Percentiles rank a stretch among this genome's conserved stretches.
Conservation (phyloP, 2,888 invertebrate species). For the Drosophila ochracea region DNA sequence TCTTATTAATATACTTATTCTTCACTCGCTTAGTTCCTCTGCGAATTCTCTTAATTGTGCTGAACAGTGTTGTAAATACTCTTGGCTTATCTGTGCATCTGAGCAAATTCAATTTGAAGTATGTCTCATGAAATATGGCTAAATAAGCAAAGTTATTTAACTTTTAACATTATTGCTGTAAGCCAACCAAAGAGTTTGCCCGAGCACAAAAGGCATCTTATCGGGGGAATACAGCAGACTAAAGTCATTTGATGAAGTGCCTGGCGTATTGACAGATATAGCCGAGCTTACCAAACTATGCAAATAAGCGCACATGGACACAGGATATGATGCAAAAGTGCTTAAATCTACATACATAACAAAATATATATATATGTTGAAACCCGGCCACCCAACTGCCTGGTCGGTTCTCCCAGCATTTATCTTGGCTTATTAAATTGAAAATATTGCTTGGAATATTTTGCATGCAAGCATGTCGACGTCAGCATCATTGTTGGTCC, state of each 20-base stretch:
- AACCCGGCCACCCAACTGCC: conserved; percentile 4
- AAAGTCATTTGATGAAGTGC: conserved; percentile 76
- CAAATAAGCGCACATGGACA: conserved; percentile 67
- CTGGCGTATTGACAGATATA: conserved; percentile 70
- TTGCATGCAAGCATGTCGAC: conserved; percentile 48
- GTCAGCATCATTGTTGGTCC: conserved; percentile 64
- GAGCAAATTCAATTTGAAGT: conserved; percentile 39
- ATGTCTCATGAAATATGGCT: conserved; percentile 35
- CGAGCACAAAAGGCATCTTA: conserved; percentile 59
- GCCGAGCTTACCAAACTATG: conserved; percentile 63
- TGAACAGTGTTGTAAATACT: conserved; percentile 12
- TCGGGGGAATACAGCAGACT: conserved; percentile 52
- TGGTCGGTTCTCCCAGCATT: conserved; percentile 60
- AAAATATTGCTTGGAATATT: conserved; percentile 75
- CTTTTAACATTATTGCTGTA: conserved; percentile 64
- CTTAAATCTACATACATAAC: conserved; percentile 46
- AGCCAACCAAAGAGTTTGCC: conserved; percentile 52
- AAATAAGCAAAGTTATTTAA: conserved; percentile 77
- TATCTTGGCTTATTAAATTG: conserved; percentile 82
- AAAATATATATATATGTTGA: conserved; percentile 20
- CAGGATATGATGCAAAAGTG: conserved; percentile 56
- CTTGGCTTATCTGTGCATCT: conserved; percentile 28
- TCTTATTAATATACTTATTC: neutral
- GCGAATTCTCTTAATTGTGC: conserved; percentile 5
- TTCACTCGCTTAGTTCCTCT: neutral